A percentile compares a stretch with the other conserved stretches of the same genome.
These are phyloP conservation scores for Sebastes aleutianus DNA, from an alignment of 2,797 vertebrate species.

Conservation along the genomic window DNA sequence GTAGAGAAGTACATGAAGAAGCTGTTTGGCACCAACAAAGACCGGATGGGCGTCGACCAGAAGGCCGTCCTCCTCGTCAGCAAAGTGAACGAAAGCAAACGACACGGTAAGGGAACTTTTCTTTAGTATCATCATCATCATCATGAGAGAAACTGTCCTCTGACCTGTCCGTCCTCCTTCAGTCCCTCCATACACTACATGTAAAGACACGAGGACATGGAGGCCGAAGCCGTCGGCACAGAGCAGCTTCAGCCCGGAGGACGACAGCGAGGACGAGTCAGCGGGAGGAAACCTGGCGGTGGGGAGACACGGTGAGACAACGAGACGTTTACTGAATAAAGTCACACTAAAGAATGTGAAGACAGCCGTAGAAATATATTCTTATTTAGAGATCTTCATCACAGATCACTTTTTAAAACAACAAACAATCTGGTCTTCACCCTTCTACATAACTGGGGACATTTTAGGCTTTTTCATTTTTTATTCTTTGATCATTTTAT, in stretches of 20 bases:
- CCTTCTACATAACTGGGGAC: no score
- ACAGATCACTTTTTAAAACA: no score
- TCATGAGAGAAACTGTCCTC: fast-evolving
- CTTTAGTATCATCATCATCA: background rate
- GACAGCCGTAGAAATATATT: no score
- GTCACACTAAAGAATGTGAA: background rate
- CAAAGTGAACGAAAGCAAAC: conserved; percentile 93
- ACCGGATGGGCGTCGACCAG: conserved; percentile 94
- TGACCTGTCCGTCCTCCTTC: background rate
- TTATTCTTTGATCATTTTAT: no score
- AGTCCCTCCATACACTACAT: conserved; percentile 96
- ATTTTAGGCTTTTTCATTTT: no score
- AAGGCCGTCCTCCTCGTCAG: conserved; percentile 98
- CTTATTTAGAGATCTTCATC: no score
- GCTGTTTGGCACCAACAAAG: conserved; percentile 92
- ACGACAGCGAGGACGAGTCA: conserved; percentile 81
- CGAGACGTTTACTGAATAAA: background rate
- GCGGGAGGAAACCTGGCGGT: conserved; percentile 65
- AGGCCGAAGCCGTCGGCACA: conserved; percentile 79
- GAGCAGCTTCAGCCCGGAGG: conserved; percentile 64
- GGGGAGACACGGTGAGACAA: conserved; percentile 81
- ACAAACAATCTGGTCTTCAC: no score
- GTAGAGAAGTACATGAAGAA: conserved; percentile 95
- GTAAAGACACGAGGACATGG: conserved; percentile 92
- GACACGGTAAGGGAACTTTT: conserved; percentile 85